phyloP scores from a whole-genome alignment of 2,888 invertebrate genomes.

The Panopea generosa region DNA sequence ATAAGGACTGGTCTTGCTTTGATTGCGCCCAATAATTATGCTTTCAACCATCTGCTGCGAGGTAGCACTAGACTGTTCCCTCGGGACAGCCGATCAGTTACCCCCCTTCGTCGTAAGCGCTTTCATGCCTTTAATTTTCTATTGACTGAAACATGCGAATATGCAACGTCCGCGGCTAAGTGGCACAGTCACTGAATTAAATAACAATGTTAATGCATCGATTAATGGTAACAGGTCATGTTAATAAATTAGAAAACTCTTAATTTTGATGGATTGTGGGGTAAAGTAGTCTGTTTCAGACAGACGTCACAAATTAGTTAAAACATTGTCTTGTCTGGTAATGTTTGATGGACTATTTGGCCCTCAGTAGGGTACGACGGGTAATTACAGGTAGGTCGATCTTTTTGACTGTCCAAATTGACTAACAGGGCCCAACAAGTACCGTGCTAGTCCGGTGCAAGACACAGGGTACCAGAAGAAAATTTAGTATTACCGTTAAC shows the following conservation, averaged over 20 bases:
- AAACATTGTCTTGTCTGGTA: no score
- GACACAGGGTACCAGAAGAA: no score
- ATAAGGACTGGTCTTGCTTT: constrained; percentile 27
- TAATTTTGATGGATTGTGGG: constrained; percentile 26
- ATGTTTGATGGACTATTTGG: no score
- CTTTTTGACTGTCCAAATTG: no score
- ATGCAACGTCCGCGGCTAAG: constrained; percentile 24
- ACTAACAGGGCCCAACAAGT: no score
- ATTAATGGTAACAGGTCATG: constrained; percentile 33
- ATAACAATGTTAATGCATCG: constrained; percentile 24
- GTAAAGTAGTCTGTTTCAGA: no score
- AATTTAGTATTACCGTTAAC: no score
- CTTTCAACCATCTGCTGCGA: constrained; percentile 56
- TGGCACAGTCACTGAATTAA: constrained; percentile 15
- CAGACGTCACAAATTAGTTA: no score
- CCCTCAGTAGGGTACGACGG: no score
- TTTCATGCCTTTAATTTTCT: constrained; percentile 2
- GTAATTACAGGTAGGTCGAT: no score
- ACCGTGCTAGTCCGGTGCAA: no score
- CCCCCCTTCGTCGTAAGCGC: constrained; percentile 36
- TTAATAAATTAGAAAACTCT: constrained; percentile 41
- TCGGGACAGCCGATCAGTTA: constrained; percentile 56
- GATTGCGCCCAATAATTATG: constrained; percentile 57
- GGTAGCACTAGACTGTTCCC: constrained; percentile 41
- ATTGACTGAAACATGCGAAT: constrained; percentile 1